Percentiles rank a stretch among this genome's conserved stretches.
These are phyloP conservation scores for Dryococelus australis DNA, from an alignment of 2,888 invertebrate genomes.

Conservation along the genomic window DNA sequence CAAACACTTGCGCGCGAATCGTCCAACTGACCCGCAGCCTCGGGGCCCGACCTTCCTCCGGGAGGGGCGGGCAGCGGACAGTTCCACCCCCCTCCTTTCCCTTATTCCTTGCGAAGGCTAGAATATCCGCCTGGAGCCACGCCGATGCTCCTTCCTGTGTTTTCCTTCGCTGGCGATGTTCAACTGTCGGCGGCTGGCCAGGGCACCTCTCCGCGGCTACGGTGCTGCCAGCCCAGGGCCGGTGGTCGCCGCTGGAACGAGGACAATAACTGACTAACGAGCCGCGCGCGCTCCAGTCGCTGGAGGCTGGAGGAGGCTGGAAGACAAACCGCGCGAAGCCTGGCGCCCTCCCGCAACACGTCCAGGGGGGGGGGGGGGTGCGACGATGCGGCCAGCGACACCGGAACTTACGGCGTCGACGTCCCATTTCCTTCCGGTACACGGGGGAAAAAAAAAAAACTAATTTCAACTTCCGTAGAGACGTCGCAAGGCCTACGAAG, in stretches of 20 bases:
- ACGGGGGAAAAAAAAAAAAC: too few relatives aligned
- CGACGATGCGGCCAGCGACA: background rate
- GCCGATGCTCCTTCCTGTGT: background rate
- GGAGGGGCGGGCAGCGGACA: too few relatives aligned
- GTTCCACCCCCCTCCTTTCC: too few relatives aligned
- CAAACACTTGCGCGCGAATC: background rate
- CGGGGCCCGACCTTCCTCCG: too few relatives aligned
- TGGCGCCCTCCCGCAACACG: background rate
- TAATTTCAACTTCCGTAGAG: too few relatives aligned
- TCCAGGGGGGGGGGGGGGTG: too few relatives aligned
- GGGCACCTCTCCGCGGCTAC: background rate
- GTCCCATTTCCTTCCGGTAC: too few relatives aligned
- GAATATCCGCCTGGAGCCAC: too few relatives aligned
- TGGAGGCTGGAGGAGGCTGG: too few relatives aligned
- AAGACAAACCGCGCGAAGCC: too few relatives aligned
- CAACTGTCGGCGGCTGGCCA: background rate
- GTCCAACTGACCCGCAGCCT: background rate
- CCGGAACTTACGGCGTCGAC: background rate
- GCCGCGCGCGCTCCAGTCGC: background rate
- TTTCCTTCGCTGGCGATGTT: slow-evolving; percentile 18
- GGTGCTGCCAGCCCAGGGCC: background rate
- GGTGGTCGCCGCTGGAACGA: background rate
- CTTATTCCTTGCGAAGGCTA: too few relatives aligned
- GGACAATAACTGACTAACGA: slow-evolving; percentile 5
- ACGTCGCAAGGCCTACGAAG: too few relatives aligned